A percentile compares a stretch with the other conserved stretches of the same genome.
Evolutionary conservation across 2,888 invertebrate genomes (phyloP).

Genomic region (Nemurella pictetii): DNA sequence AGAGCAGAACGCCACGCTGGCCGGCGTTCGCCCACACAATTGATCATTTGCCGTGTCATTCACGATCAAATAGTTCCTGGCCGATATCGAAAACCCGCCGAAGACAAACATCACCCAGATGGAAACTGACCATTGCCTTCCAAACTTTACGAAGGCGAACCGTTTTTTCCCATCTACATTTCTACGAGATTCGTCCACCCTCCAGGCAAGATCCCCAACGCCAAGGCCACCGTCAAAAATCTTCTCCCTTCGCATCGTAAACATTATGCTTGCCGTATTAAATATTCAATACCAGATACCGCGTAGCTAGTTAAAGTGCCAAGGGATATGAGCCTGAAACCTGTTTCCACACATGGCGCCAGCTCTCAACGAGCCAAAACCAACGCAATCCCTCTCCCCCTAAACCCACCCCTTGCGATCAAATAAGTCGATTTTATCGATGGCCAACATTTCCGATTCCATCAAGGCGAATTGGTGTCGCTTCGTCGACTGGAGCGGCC

Average conservation of each 20-base stretch:
- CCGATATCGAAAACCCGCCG: conserved; percentile 12
- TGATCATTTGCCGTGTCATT: conserved; percentile 28
- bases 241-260: conserved; percentile 8
- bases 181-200: background rate
- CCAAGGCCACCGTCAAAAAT: background rate
- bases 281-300: conserved; percentile 9
- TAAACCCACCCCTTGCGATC: background rate
- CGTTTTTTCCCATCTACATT: background rate
- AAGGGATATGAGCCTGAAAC: background rate
- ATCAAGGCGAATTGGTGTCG: conserved; percentile 22
- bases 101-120: background rate
- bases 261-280: conserved; percentile 11
- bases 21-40: conserved; percentile 3
- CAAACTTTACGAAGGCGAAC: background rate
- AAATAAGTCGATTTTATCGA: conserved; percentile 14
- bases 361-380: background rate
- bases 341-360: background rate
- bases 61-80: conserved; percentile 19
- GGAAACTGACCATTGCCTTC: background rate
- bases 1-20: background rate
- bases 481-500: background rate
- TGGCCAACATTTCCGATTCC: conserved; percentile 23
- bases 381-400: no score
- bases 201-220: background rate
- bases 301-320: background rate